phyloP scores from a whole-genome alignment of 2,797 vertebrate genomes.

The Pseudochirops corinnae region DNA sequence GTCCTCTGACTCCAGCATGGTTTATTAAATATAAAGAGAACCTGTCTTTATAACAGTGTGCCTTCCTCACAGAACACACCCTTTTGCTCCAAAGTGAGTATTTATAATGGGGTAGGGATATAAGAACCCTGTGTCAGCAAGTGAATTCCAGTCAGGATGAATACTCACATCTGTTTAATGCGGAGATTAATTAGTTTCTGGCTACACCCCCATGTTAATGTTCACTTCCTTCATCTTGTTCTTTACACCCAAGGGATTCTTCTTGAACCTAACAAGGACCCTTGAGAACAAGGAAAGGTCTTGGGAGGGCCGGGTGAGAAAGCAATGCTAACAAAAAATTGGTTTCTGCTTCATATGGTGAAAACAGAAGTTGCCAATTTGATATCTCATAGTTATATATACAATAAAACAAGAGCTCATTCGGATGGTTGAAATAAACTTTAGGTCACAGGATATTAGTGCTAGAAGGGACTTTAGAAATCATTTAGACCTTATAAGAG shows the following conservation, averaged over 20 bases:
- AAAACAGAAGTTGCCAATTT: not conserved
- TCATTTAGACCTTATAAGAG: not conserved
- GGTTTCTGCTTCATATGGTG: not conserved
- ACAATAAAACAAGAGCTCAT: not conserved
- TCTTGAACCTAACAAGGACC: not conserved
- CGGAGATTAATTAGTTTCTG: not conserved
- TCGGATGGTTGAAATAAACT: not conserved
- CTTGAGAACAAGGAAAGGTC: not conserved
- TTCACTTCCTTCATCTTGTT: not conserved
- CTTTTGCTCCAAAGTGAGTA: slow-evolving; percentile 3
- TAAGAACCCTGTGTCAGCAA: not conserved
- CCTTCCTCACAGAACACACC: not conserved
- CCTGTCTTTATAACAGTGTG: not conserved
- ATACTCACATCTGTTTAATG: not conserved
- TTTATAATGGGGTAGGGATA: not conserved
- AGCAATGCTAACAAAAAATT: not conserved
- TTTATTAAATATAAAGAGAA: slow-evolving; percentile 45
- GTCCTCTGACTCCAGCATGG: slow-evolving; percentile 20
- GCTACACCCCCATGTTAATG: not conserved
- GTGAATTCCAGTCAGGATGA: not conserved
- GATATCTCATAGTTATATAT: not conserved
- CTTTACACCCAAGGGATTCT: not conserved
- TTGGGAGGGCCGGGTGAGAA: not conserved
- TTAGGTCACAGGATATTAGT: not conserved
- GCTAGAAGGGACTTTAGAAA: not conserved